These are phyloP conservation scores for Monomorium pharaonis DNA, from an alignment of 1,140 invertebrate species.

Conservation along the genomic window DNA sequence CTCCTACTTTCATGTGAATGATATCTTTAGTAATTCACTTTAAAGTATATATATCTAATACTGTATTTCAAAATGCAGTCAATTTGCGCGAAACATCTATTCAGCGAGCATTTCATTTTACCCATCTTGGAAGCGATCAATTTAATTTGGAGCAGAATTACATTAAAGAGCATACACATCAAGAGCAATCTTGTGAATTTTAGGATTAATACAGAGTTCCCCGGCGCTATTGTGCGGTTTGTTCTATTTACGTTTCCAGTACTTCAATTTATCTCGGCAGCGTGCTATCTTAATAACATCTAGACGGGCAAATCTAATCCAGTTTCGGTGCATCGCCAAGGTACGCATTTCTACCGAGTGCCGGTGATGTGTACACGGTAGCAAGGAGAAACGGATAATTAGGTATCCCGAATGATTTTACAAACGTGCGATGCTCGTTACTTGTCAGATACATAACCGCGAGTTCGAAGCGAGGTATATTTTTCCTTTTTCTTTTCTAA, in stretches of 20 bases:
- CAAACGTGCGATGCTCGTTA: neutral
- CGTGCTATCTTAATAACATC: neutral
- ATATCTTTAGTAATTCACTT: too few relatives aligned
- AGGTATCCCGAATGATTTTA: neutral
- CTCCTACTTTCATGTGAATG: too few relatives aligned
- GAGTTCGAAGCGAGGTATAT: neutral
- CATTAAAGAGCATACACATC: neutral
- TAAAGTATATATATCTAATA: neutral
- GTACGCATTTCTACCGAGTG: neutral
- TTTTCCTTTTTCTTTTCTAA: neutral
- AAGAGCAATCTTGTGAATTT: neutral
- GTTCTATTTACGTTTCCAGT: neutral
- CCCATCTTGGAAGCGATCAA: neutral
- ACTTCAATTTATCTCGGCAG: conserved; percentile 26
- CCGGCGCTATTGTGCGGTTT: neutral
- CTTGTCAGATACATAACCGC: neutral
- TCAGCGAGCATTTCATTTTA: neutral
- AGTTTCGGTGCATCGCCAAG: neutral
- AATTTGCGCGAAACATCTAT: neutral
- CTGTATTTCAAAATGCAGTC: neutral
- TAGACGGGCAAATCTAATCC: neutral
- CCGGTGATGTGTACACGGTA: neutral
- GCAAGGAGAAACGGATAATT: conserved; percentile 12
- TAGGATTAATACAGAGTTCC: neutral
- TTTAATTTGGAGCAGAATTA: neutral